Conservation (phyloP, 1,140 invertebrate genomes). For the Hycleus cichorii region DNA sequence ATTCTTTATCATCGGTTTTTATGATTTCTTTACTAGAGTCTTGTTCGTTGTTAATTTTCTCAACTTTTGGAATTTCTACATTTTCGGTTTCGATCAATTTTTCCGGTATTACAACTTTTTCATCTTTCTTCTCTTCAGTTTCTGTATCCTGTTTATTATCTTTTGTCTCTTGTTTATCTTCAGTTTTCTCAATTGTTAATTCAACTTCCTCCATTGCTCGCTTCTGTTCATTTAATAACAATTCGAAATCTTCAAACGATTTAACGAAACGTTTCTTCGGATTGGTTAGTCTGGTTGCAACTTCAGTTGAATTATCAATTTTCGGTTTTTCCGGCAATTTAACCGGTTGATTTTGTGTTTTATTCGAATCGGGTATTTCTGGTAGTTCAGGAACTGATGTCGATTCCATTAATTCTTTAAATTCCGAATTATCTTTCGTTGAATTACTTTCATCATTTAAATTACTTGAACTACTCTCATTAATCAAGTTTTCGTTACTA, state of each 20-base stretch:
- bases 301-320: slow-evolving; percentile 14
- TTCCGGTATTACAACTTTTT: neutral
- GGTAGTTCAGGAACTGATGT: slow-evolving; percentile 49
- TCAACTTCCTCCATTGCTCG: slow-evolving; percentile 4
- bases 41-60: slow-evolving; percentile 1
- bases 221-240: slow-evolving; percentile 14
- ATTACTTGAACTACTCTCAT: neutral
- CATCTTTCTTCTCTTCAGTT: slow-evolving; percentile 9
- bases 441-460: neutral
- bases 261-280: slow-evolving; percentile 38
- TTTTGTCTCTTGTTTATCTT: slow-evolving; percentile 8
- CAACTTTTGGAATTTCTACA: neutral
- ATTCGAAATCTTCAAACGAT: slow-evolving; percentile 35
- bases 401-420: slow-evolving; percentile 48
- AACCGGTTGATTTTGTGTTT: slow-evolving; percentile 31
- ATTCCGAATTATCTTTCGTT: slow-evolving; percentile 43
- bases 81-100: neutral
- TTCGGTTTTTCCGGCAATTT: slow-evolving; percentile 37
- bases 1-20: neutral
- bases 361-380: slow-evolving; percentile 24
- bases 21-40: neutral
- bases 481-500: slow-evolving; percentile 3
- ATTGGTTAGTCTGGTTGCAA: slow-evolving; percentile 31
- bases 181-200: slow-evolving; percentile 5
- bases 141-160: slow-evolving; percentile 4